Evolutionary conservation across 2,888 invertebrate species (phyloP), one percentile per base, ranked within the genome.

Genomic region (Muscina levida): DNA sequence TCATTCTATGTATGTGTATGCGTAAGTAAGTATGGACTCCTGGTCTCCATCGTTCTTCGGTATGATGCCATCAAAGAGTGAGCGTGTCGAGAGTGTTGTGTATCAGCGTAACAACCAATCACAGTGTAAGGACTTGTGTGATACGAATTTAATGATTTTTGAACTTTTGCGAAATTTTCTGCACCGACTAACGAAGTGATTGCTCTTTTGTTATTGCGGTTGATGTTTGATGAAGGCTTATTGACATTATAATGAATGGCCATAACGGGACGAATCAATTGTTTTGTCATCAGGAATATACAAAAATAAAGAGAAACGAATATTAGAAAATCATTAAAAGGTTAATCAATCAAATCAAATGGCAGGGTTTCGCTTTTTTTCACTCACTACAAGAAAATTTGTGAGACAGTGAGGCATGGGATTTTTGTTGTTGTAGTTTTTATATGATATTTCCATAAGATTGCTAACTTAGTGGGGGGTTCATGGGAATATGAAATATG

Each of bases 11-110:
- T 5, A 62, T 5, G 31, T 19, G 22, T 8, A 53, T 11, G 19
- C 15, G 8, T 37, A 57, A 15, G 24, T 10, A 26, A 56, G 24
- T 22, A 76, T 72, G 79, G 67, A 73, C 68, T 31, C 31, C 31
- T 56, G 82, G 81, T 73, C 83, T 73, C 82, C 82, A 84, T 81
- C 85, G 85, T 85, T 85, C 85, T 84, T 83, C n/a, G n/a, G n/a
- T n/a, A 85, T 83, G 84, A 79, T 82, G 83, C 53, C 10, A n/a
- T n/a, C n/a, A 17, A 75, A 37, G 72, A 70, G 53, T 82, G 68
- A 71, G 81, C 77, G 74, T 74, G 75, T 72, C n/a, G 70, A 67
- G 31, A 42, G 56, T 77, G 66, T 48, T 68, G 62, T 57, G 39
- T n/a, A n/a, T n/a, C n/a, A n/a, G n/a, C n/a, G 44, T 19, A 31